Evolutionary conservation across 2,113 vertebrate genomes (phyloP).

Genomic region (Lichenostomus cassidix): DNA sequence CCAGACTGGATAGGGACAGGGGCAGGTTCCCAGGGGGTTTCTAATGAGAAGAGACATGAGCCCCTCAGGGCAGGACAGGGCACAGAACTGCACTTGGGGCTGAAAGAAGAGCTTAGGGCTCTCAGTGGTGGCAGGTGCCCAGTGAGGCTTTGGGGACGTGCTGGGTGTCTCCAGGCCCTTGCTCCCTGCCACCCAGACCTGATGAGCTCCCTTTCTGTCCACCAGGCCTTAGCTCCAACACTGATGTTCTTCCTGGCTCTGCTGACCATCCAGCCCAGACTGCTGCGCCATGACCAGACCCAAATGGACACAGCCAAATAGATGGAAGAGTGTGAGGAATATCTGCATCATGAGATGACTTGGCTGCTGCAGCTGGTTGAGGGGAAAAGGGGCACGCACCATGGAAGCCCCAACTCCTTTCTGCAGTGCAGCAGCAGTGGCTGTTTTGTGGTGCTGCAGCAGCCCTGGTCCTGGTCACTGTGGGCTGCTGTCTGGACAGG

Average conservation of each 20-base stretch:
- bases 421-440: neutral
- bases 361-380: neutral
- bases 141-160: neutral
- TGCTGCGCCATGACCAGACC: neutral
- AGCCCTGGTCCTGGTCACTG: neutral
- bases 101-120: neutral
- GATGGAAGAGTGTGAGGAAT: neutral
- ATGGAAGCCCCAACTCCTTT: neutral
- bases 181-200: neutral
- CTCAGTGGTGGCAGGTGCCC: neutral
- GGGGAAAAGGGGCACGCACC: neutral
- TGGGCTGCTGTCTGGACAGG: neutral
- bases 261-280: neutral
- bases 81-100: neutral
- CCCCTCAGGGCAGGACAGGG: neutral
- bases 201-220: neutral
- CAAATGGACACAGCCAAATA: neutral
- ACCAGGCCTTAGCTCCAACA: neutral
- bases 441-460: neutral
- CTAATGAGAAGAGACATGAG: accelerated
- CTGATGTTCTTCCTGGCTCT: neutral
- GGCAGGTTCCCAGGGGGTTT: neutral
- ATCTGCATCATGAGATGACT: neutral
- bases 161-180: neutral
- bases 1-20: neutral